Base-by-base conservation (phyloP, 2,888 invertebrate genomes). In the Xestia xanthographa region DNA sequence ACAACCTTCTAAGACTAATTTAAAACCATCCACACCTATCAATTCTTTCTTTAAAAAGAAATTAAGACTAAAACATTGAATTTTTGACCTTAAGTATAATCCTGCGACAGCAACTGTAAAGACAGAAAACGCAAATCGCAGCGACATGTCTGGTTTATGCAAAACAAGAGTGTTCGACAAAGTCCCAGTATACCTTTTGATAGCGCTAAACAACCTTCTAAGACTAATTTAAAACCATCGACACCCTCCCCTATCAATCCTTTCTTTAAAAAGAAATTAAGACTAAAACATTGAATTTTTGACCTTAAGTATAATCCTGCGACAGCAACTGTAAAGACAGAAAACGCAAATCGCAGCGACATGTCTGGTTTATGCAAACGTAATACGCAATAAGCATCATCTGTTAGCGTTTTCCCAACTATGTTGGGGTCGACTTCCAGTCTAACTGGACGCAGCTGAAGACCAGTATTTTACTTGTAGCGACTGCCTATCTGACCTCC, bases 161-260 rank as follows among this genome's bases (percentile, higher is more conserved):
- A n/a, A n/a, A n/a, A 97, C 29, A 97, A 97, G 50, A 98, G 98
- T 88, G 96, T 98, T 0, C 94, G 97, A 66, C 97, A 97, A 70
- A 98, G 98, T 60, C 98, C 98, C 0, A 97, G 97, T 12, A 97
- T 98, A 82, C 98, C 98, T 0, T 98, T 97, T 84, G 98, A 98
- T 90, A 97, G 98, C 0, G 96, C 96, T 29, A 97, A 97, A 74
- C 97, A 97, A 86, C 98, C 98, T 0, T 91, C 91, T 0, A 98
- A 98, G 86, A 98, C 98, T 0, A 97, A 98, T n/a, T 92, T 98
- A 4, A 98, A 98, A 89, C 97, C 97, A 0, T 97, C 97, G 0
- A 95, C 97, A 2, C 97, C 97, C 0, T 98, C 98, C 0, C 98
- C 98, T 0, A 97, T 98, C 1, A 98, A 98, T 93, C 98, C 98